Percentiles rank a stretch among this genome's conserved stretches.
Conservation (phyloP, 2,113 vertebrate species). For the Arizona elegans region DNA sequence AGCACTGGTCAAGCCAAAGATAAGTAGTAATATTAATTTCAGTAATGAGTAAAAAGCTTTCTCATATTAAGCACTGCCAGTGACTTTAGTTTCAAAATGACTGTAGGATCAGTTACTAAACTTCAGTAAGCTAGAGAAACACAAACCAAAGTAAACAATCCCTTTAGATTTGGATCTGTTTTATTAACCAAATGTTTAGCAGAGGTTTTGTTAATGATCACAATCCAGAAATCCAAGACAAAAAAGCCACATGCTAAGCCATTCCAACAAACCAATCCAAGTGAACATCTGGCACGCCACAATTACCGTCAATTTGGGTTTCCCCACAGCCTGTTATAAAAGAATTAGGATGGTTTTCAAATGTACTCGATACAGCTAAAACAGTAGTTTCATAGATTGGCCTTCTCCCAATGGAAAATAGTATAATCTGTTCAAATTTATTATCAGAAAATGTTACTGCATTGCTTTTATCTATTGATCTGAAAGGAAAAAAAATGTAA, state of each 20-base stretch:
- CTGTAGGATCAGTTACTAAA: neutral
- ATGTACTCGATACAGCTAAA: neutral
- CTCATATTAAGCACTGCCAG: neutral
- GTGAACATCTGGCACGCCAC: conserved; percentile 2
- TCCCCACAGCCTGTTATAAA: conserved; percentile 63
- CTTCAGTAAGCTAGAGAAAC: neutral
- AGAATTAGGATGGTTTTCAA: conserved; percentile 50
- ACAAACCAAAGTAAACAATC: neutral
- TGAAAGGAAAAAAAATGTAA: neutral
- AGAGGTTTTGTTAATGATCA: conserved; percentile 14
- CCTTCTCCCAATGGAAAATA: neutral
- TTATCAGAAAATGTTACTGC: neutral
- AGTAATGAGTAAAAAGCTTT: neutral
- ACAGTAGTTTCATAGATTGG: neutral
- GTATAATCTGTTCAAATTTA: neutral
- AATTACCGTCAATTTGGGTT: conserved; percentile 61
- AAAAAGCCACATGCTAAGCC: conserved; percentile 23
- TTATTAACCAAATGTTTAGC: neutral
- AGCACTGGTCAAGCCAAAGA: neutral
- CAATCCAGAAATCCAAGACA: conserved; percentile 29
- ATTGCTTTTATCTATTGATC: neutral
- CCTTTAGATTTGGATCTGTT: neutral
- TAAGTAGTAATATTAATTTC: neutral
- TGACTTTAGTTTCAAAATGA: neutral
- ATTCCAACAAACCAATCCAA: neutral